Evolutionary conservation across 2,797 vertebrate species (phyloP).

Genomic region (Arnoldichthys spilopterus): DNA sequence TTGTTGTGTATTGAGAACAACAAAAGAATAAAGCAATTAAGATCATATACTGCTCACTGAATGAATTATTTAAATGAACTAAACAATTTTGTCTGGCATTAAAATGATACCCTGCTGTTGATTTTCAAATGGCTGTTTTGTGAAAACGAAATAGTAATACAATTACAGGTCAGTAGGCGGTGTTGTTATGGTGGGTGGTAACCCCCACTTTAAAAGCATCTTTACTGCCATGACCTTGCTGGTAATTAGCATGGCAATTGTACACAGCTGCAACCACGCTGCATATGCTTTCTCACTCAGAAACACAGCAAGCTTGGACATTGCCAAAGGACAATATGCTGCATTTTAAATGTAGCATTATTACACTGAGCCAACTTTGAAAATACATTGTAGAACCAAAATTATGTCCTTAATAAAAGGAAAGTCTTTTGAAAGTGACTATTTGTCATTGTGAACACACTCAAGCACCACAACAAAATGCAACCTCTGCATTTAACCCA

Average conservation of each 20-base stretch:
- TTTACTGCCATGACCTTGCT: constrained; percentile 69
- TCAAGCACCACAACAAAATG: no score
- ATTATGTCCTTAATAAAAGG: background rate
- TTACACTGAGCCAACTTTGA: background rate
- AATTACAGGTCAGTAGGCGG: background rate
- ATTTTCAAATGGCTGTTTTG: background rate
- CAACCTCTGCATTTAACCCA: no score
- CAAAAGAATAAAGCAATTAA: background rate
- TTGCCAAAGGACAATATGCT: background rate
- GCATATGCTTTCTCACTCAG: background rate
- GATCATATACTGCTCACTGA: background rate
- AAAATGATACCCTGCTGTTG: background rate
- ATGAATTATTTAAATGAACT: background rate
- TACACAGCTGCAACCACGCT: constrained; percentile 52
- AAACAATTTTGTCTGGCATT: background rate
- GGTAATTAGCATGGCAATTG: constrained; percentile 54
- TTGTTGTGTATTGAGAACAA: background rate
- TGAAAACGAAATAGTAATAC: background rate
- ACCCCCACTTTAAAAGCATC: background rate
- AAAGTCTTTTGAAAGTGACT: no score
- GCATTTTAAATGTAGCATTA: constrained; percentile 8
- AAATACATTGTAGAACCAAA: background rate
- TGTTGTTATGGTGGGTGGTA: background rate
- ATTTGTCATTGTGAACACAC: no score
- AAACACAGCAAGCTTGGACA: constrained; percentile 1